phyloP scores from a whole-genome alignment of 1,140 invertebrate genomes.

The Aphaenogaster rudis region DNA sequence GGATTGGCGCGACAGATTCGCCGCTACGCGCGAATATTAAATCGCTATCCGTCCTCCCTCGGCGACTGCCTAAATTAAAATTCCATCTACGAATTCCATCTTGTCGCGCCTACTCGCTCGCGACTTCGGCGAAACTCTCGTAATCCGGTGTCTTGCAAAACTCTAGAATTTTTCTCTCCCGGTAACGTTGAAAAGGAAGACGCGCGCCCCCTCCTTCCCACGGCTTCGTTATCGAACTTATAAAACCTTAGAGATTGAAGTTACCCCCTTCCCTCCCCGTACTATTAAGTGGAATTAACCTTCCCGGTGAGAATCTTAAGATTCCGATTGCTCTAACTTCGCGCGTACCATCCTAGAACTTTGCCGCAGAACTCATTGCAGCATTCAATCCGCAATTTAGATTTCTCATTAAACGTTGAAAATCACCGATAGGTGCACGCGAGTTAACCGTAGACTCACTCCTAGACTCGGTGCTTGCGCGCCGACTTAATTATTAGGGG shows the following conservation, averaged over 20 bases:
- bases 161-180: conserved; percentile 21
- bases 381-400: conserved; percentile 62
- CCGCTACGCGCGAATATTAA: conserved; percentile 43
- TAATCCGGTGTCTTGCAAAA: conserved; percentile 17
- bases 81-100: conserved; percentile 33
- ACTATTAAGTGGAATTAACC: conserved; percentile 64
- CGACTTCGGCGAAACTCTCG: not conserved
- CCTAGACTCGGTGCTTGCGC: conserved; percentile 7
- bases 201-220: not conserved
- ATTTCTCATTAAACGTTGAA: conserved; percentile 65
- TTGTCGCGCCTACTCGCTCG: not conserved
- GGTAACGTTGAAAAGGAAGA: not conserved
- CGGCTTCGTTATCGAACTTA: conserved; percentile 61
- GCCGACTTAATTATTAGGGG: conserved; percentile 60
- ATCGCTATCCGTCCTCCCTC: conserved; percentile 28
- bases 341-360: conserved; percentile 42
- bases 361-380: conserved; percentile 53
- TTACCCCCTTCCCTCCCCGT: not conserved
- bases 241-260: conserved; percentile 58
- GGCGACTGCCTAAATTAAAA: conserved; percentile 31
- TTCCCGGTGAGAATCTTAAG: conserved; percentile 59
- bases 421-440: conserved; percentile 59
- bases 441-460: conserved; percentile 47
- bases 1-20: not conserved
- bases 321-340: conserved; percentile 61